These are phyloP conservation scores for Zaprionus kolodkinae DNA, from an alignment of 1,140 invertebrate species.

Conservation along the genomic window DNA sequence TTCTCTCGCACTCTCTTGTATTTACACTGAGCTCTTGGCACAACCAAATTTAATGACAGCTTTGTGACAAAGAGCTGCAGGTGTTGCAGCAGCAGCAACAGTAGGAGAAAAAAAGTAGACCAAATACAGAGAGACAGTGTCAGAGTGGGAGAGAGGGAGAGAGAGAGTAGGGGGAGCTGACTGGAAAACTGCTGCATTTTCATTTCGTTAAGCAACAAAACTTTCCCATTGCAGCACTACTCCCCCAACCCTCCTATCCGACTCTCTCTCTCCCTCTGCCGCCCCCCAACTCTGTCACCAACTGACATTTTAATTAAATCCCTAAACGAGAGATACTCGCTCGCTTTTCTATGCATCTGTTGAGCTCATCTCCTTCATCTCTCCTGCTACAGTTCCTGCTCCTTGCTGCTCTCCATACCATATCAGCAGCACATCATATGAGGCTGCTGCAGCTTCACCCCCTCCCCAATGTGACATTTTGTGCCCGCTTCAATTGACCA, in stretches of 20 bases:
- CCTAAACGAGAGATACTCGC: constrained; percentile 50
- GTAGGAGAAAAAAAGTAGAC: background rate
- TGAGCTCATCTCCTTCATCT: background rate
- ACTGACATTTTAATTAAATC: constrained; percentile 64
- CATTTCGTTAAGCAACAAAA: constrained; percentile 51
- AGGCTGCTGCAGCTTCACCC: too few relatives aligned
- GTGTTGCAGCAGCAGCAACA: constrained; percentile 27
- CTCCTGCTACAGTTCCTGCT: background rate
- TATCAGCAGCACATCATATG: constrained; percentile 11
- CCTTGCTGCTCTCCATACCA: background rate
- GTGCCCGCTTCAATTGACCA: constrained; percentile 24
- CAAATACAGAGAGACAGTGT: background rate
- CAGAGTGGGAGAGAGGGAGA: background rate
- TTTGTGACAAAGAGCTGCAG: constrained; percentile 54
- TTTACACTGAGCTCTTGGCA: constrained; percentile 55
- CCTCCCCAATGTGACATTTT: constrained; percentile 31
- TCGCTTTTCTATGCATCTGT: constrained; percentile 22
- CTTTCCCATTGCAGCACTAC: constrained; percentile 6
- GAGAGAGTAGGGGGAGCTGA: background rate
- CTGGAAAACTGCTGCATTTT: constrained; percentile 47
- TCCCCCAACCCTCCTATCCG: background rate
- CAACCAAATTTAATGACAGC: constrained; percentile 61
- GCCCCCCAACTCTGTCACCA: constrained; percentile 5
- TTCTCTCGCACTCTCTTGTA: constrained; percentile 2
- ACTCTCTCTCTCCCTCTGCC: background rate